phyloP scores from a whole-genome alignment of 2,888 invertebrate species.

The Tetranychus truncatus region DNA sequence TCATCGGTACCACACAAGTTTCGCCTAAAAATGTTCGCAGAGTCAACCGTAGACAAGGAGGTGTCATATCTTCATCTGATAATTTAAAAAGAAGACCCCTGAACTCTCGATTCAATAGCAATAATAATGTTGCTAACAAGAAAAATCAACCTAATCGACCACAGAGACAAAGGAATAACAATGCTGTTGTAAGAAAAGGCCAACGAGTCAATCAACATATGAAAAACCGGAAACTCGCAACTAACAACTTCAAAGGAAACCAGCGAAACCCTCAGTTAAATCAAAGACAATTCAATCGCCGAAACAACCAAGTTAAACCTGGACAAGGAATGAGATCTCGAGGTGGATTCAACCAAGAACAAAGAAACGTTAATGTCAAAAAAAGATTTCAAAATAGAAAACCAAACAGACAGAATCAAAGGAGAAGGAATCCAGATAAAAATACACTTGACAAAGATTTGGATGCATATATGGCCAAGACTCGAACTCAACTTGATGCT shows the following conservation, averaged over 20 bases:
- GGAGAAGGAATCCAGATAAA: constrained; percentile 32
- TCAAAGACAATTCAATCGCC: neutral
- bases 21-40: neutral
- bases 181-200: neutral
- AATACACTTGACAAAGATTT: constrained; percentile 50
- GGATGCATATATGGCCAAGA: constrained; percentile 52
- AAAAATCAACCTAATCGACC: neutral
- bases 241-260: neutral
- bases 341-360: neutral
- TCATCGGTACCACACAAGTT: neutral
- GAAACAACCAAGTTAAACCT: neutral
- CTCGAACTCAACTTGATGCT: constrained; percentile 27
- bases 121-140: neutral
- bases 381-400: constrained; percentile 2
- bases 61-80: neutral
- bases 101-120: neutral
- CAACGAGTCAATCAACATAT: neutral
- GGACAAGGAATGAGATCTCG: neutral
- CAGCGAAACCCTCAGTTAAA: neutral
- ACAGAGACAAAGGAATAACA: constrained; percentile 15
- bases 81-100: neutral
- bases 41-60: constrained; percentile 1
- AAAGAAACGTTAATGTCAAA: neutral
- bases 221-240: neutral
- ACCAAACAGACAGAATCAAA: neutral